Percentiles rank a stretch among this genome's conserved stretches.
Conservation (phyloP, 2,113 vertebrate species). For the Chloropsis hardwickii region DNA sequence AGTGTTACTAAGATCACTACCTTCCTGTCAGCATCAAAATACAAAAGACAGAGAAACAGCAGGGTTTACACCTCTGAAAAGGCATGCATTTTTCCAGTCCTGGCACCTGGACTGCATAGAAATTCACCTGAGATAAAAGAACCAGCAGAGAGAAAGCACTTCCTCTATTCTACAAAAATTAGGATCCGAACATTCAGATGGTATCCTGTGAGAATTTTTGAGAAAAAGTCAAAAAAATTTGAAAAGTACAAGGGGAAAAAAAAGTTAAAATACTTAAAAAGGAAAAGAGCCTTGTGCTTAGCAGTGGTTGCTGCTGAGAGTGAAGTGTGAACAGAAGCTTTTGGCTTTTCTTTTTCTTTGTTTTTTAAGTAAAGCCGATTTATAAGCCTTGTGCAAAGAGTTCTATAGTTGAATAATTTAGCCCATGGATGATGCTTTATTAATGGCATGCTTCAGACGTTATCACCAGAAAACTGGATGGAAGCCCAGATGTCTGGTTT, state of each 20-base stretch:
- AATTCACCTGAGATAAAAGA: neutral
- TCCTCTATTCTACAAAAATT: neutral
- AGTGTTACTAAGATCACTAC: neutral
- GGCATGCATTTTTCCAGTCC: fast-evolving
- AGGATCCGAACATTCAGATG: neutral
- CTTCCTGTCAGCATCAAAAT: neutral
- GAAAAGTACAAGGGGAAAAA: neutral
- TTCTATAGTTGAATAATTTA: conserved; percentile 31
- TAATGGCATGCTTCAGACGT: conserved; percentile 19
- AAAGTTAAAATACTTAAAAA: neutral
- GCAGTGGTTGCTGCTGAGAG: neutral
- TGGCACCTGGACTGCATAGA: neutral
- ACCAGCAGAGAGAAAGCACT: neutral
- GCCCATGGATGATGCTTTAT: conserved; percentile 4
- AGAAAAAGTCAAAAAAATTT: neutral
- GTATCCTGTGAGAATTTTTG: neutral
- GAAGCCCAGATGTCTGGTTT: conserved; percentile 31
- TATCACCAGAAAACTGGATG: neutral
- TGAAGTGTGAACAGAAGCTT: neutral
- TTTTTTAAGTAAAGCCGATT: neutral
- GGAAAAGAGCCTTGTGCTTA: neutral
- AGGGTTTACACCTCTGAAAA: neutral
- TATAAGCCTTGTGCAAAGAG: neutral
- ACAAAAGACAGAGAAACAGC: neutral
- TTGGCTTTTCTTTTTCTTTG: neutral